phyloP scores from a whole-genome alignment of 2,888 invertebrate species.

The Diplazon laetatorius region DNA sequence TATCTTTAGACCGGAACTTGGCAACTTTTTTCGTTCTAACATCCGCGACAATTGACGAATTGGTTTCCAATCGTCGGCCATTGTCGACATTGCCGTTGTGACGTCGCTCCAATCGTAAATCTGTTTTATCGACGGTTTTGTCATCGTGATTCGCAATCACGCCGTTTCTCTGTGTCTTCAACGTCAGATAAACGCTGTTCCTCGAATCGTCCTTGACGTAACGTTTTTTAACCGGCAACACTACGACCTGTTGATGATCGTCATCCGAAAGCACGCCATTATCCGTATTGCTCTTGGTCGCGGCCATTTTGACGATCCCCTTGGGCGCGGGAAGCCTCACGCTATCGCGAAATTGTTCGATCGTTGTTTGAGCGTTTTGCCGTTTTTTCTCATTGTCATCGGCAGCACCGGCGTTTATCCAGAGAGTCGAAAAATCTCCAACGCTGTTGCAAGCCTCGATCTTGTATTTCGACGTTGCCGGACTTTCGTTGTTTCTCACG shows the following conservation, averaged over 20 bases:
- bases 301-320: too few species aligned
- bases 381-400: slow-evolving; percentile 47
- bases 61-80: slow-evolving; percentile 37
- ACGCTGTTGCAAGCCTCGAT: slow-evolving; percentile 79
- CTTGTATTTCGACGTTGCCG: slow-evolving; percentile 67
- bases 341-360: slow-evolving; percentile 78
- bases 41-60: slow-evolving; percentile 33
- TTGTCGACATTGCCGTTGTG: slow-evolving; percentile 33
- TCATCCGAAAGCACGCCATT: slow-evolving; percentile 34
- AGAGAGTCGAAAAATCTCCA: slow-evolving; percentile 77
- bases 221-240: slow-evolving; percentile 75
- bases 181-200: slow-evolving; percentile 78
- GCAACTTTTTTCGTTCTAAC: slow-evolving; percentile 58
- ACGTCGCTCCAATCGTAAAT: slow-evolving; percentile 1
- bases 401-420: slow-evolving; percentile 67
- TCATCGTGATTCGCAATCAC: slow-evolving; percentile 32
- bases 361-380: slow-evolving; percentile 22
- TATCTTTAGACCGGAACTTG: slow-evolving; percentile 73
- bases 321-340: slow-evolving; percentile 75
- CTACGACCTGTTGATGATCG: slow-evolving; percentile 72
- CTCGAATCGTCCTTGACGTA: slow-evolving; percentile 77
- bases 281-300: not conserved
- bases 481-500: not conserved
- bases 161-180: slow-evolving; percentile 68
- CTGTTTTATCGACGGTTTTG: slow-evolving; percentile 37